Conservation (phyloP, 2,797 vertebrate species). For the Hirundo rustica region DNA sequence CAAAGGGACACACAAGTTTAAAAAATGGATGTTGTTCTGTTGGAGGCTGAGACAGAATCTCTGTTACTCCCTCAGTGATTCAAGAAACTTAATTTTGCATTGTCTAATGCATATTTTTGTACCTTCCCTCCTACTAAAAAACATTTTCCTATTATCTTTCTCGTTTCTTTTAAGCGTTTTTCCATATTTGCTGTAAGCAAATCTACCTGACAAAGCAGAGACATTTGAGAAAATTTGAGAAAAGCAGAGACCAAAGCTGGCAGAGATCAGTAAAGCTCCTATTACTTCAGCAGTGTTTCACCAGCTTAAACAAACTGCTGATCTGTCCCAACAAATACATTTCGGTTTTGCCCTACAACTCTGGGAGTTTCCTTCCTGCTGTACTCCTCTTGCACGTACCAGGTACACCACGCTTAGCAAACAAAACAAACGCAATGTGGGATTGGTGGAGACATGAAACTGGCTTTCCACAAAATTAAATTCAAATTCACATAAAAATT, state of each 20-base stretch:
- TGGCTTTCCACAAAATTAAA: conserved; percentile 68
- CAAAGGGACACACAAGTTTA: background rate
- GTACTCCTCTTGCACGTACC: background rate
- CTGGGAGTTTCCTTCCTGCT: conserved; percentile 33
- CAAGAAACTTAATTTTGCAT: background rate
- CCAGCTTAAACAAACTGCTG: conserved; percentile 19
- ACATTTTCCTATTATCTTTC: background rate
- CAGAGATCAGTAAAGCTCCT: background rate
- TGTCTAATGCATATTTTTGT: background rate
- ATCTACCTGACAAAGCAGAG: background rate
- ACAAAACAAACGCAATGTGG: background rate
- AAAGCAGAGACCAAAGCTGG: background rate
- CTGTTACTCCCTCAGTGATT: background rate
- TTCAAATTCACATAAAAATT: conserved; percentile 70
- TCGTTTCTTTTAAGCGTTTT: background rate
- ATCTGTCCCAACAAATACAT: conserved; percentile 14
- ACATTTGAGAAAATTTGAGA: background rate
- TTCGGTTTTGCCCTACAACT: background rate
- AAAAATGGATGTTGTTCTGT: background rate
- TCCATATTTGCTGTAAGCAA: background rate
- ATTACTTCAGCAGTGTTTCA: conserved; percentile 17
- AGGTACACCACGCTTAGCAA: background rate
- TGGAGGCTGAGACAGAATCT: background rate
- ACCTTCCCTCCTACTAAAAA: background rate
- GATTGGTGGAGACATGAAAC: conserved; percentile 58